Percentiles rank a stretch among this genome's conserved stretches.
These are phyloP conservation scores for Tetranychus piercei DNA, from an alignment of 2,888 invertebrate species.

Conservation along the genomic window DNA sequence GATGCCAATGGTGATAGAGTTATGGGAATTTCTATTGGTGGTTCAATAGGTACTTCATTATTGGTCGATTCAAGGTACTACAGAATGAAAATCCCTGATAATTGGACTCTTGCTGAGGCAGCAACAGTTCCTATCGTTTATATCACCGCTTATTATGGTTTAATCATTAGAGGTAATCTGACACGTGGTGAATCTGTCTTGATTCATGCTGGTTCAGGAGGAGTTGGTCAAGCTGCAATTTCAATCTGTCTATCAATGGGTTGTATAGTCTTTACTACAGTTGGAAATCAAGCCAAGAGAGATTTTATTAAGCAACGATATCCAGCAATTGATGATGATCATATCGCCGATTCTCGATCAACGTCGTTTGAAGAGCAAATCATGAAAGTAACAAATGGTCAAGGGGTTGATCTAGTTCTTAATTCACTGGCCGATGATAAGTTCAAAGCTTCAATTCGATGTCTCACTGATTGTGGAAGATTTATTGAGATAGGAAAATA, in stretches of 20 bases:
- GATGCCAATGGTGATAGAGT: constrained; percentile 30
- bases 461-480: constrained; percentile 38
- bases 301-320: constrained; percentile 35
- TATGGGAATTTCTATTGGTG: constrained; percentile 33
- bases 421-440: constrained; percentile 40
- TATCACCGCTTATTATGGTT: constrained; percentile 38
- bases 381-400: constrained; percentile 34
- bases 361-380: constrained; percentile 36
- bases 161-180: constrained; percentile 36
- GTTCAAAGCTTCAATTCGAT: constrained; percentile 37
- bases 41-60: constrained; percentile 37
- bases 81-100: no score
- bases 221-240: constrained; percentile 40
- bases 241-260: constrained; percentile 36
- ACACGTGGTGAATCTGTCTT: constrained; percentile 32
- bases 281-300: constrained; percentile 30
- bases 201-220: constrained; percentile 36
- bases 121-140: constrained; percentile 36
- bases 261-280: constrained; percentile 36
- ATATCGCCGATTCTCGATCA: constrained; percentile 35
- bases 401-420: constrained; percentile 38
- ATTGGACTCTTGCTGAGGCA: constrained; percentile 34
- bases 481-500: constrained; percentile 41
- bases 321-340: constrained; percentile 34
- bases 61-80: constrained; percentile 33